Evolutionary conservation across 2,888 invertebrate species (phyloP).

Genomic region (Melieria omissa): DNA sequence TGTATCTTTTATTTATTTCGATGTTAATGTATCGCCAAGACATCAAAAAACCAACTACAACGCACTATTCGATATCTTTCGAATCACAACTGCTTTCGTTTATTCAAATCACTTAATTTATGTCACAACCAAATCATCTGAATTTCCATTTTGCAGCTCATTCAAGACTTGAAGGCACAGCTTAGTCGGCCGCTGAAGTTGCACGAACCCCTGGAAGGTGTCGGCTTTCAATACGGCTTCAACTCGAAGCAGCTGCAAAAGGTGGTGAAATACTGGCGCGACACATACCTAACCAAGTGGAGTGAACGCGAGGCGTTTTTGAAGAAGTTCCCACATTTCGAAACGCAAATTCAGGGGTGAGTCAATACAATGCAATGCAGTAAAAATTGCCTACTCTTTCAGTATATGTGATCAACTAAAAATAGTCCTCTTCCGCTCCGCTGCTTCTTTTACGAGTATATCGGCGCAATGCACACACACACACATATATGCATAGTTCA

Average conservation of each 20-base stretch:
- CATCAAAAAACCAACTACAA: no score
- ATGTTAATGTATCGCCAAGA: no score
- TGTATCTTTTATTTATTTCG: no score
- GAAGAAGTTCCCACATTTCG: slow-evolving; percentile 81
- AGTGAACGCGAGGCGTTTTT: slow-evolving; percentile 74
- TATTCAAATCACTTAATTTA: neutral
- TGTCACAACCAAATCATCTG: neutral
- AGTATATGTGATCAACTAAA: no score
- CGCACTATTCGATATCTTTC: no score
- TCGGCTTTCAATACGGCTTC: slow-evolving; percentile 84
- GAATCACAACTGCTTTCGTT: no score
- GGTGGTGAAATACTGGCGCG: slow-evolving; percentile 82
- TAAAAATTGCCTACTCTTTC: no score
- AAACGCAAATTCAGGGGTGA: slow-evolving; percentile 77
- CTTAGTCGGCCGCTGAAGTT: slow-evolving; percentile 70
- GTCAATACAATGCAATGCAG: slow-evolving; percentile 20
- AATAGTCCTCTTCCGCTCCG: no score
- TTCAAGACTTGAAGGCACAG: slow-evolving; percentile 72
- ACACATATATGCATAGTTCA: no score
- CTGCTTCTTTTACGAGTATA: no score
- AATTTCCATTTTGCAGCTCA: slow-evolving; percentile 61
- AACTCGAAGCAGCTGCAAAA: slow-evolving; percentile 75
- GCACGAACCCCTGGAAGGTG: slow-evolving; percentile 73
- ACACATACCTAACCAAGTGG: slow-evolving; percentile 77
- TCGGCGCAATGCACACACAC: no score